phyloP scores from a whole-genome alignment of 1,140 invertebrate genomes.

The Prorops nasuta region DNA sequence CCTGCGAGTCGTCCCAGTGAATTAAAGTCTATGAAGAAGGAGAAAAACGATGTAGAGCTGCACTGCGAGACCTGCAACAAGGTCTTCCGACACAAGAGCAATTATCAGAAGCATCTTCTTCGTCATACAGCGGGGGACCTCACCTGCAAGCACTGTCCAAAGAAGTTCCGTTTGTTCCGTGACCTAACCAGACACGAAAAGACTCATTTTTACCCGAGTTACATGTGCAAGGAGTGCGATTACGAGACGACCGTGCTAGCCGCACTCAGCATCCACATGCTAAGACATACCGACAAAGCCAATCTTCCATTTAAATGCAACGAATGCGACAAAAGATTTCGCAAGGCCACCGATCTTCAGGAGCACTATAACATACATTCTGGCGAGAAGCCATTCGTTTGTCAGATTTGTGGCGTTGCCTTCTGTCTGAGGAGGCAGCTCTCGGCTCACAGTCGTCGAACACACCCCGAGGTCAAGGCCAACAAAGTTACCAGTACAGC shows the following conservation, averaged over 20 bases:
- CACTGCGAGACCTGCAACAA: constrained; percentile 48
- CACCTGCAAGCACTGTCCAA: constrained; percentile 48
- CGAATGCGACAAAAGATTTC: constrained; percentile 64
- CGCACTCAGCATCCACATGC: constrained; percentile 47
- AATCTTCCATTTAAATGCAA: constrained; percentile 63
- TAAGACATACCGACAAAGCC: constrained; percentile 44
- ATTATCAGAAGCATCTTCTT: constrained; percentile 47
- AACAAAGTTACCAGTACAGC: constrained; percentile 50
- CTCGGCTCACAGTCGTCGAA: constrained; percentile 44
- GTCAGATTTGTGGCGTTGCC: constrained; percentile 59
- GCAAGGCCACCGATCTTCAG: constrained; percentile 52
- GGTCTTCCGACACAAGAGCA: constrained; percentile 48
- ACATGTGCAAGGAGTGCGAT: constrained; percentile 50
- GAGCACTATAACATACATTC: constrained; percentile 55
- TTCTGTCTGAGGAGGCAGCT: constrained; percentile 53
- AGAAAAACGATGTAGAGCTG: constrained; percentile 35
- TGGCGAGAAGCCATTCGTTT: constrained; percentile 59
- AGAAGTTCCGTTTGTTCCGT: constrained; percentile 47
- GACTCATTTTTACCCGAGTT: constrained; percentile 49
- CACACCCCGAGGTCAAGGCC: constrained; percentile 48
- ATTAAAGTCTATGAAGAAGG: constrained; percentile 12
- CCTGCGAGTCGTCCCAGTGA: background rate
- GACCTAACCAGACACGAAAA: constrained; percentile 53
- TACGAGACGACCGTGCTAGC: constrained; percentile 51
- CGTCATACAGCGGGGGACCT: constrained; percentile 46